Conservation (phyloP, 2,797 vertebrate species). For the Xiphorhynchus erythropygius region DNA sequence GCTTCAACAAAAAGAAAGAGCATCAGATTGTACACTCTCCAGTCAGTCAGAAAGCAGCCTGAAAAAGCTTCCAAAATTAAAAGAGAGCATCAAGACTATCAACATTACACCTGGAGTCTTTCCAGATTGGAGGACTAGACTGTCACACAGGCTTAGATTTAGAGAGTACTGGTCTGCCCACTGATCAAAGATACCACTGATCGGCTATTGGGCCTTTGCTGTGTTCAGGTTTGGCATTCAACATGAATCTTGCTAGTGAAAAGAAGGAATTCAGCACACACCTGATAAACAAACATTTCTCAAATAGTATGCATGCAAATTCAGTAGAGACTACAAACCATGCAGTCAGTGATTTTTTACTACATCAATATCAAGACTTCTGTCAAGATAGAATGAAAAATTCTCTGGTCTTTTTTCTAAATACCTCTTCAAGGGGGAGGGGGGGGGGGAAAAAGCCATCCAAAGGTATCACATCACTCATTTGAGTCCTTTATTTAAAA, state of each 20-base stretch:
- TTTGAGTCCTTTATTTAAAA: neutral
- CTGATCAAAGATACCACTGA: neutral
- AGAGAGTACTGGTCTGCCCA: neutral
- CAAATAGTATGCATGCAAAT: neutral
- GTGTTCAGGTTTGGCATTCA: neutral
- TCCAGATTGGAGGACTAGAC: neutral
- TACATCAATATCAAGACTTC: neutral
- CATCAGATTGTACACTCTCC: neutral
- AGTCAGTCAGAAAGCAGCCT: neutral
- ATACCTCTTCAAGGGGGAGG: neutral
- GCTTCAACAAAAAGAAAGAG: constrained; percentile 21
- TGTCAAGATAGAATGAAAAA: neutral
- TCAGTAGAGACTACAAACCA: neutral
- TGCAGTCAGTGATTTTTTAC: neutral
- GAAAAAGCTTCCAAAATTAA: constrained; percentile 10
- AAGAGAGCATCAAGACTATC: neutral
- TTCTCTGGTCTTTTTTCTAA: neutral
- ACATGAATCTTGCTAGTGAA: neutral
- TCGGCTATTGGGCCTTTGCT: neutral
- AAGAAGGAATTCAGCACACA: neutral
- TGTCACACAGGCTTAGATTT: neutral
- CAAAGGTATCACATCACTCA: neutral
- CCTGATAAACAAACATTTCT: neutral
- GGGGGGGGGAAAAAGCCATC: neutral
- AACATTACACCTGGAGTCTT: neutral